Conservation (phyloP, 2,888 invertebrate genomes). For the Conomelus anceps region DNA sequence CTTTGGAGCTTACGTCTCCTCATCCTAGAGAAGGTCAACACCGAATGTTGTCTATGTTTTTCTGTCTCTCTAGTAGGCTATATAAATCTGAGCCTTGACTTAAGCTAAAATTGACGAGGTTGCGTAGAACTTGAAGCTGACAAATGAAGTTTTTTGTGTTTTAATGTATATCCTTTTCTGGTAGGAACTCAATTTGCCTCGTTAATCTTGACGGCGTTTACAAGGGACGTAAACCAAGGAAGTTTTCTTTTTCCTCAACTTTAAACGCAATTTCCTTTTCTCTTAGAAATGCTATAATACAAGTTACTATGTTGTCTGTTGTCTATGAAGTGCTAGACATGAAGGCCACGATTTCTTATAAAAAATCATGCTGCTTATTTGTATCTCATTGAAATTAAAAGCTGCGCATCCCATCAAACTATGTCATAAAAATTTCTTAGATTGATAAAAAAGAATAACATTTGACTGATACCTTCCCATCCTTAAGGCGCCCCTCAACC, state of each 20-base stretch:
- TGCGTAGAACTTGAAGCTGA: neutral
- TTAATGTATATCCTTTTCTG: neutral
- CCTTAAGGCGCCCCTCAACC: too few species aligned
- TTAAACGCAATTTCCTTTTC: neutral
- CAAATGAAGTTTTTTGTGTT: neutral
- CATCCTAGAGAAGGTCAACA: neutral
- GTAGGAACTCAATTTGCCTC: neutral
- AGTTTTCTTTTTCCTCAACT: neutral
- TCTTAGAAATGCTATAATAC: neutral
- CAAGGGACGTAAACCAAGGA: neutral
- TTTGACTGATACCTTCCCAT: too few species aligned
- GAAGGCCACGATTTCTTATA: neutral
- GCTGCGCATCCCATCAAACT: too few species aligned
- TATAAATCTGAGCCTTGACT: neutral
- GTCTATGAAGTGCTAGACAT: neutral
- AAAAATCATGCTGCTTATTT: neutral
- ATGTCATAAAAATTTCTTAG: too few species aligned
- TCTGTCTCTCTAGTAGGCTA: neutral
- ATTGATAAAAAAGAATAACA: too few species aligned
- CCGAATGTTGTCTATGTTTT: too few species aligned
- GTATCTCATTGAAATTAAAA: neutral
- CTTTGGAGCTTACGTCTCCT: neutral
- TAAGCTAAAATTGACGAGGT: neutral
- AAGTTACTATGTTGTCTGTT: neutral
- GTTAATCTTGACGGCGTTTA: neutral